Evolutionary conservation across 2,888 invertebrate genomes (phyloP).

Genomic region (Caenorhabditis sp.): DNA sequence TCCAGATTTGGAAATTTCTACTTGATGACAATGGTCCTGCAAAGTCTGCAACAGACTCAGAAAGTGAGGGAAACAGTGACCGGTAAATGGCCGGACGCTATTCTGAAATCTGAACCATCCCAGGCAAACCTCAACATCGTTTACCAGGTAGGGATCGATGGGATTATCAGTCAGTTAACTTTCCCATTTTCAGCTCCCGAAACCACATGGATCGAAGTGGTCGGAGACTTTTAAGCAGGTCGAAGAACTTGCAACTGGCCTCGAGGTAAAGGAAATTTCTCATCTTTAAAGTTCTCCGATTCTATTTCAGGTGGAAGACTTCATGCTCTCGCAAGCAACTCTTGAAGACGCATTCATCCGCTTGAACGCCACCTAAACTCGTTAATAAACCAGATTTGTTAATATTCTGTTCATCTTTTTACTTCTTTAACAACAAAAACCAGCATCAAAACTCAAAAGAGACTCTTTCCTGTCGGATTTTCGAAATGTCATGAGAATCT

Average conservation of each 20-base stretch:
- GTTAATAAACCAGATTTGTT: neutral
- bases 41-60: neutral
- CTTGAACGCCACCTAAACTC: slow-evolving; percentile 21
- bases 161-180: too few relatives aligned
- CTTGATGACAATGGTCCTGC: slow-evolving; percentile 36
- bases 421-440: slow-evolving; percentile 5
- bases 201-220: slow-evolving; percentile 22
- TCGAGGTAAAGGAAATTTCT: slow-evolving; percentile 14
- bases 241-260: slow-evolving; percentile 1
- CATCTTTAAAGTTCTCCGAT: neutral
- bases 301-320: slow-evolving; percentile 32
- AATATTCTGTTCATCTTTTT: neutral
- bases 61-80: slow-evolving; percentile 4
- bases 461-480: slow-evolving; percentile 33
- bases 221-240: slow-evolving; percentile 26
- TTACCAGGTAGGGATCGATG: slow-evolving; percentile 24
- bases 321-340: slow-evolving; percentile 45
- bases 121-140: slow-evolving; percentile 38
- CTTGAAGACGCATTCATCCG: slow-evolving; percentile 43
- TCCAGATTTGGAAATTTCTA: slow-evolving; percentile 49
- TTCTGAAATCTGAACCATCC: slow-evolving; percentile 37
- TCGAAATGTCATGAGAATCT: slow-evolving; percentile 51
- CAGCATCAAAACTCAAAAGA: slow-evolving; percentile 50
- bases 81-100: slow-evolving; percentile 20
- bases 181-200: slow-evolving; percentile 23